phyloP scores from a whole-genome alignment of 2,113 vertebrate genomes.

The Cavia porcellus region DNA sequence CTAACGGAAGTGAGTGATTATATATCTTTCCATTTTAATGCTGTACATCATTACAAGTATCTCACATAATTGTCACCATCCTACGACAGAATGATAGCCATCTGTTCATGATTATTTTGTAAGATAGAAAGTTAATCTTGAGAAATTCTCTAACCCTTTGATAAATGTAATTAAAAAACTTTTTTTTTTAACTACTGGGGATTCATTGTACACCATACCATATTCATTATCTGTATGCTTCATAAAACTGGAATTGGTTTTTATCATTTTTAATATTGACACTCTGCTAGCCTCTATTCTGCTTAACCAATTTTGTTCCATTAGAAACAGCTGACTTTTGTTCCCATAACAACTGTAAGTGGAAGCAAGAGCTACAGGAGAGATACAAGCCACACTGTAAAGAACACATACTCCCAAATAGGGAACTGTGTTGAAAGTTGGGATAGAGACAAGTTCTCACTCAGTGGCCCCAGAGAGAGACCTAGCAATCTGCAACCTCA shows the following conservation, averaged over 20 bases:
- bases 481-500: not conserved
- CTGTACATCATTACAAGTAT: not conserved
- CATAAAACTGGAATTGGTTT: slow-evolving; percentile 22
- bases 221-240: not conserved
- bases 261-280: slow-evolving; percentile 60
- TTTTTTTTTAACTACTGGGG: slow-evolving; percentile 7
- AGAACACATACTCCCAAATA: not conserved
- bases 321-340: not conserved
- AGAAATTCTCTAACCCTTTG: slow-evolving; percentile 7
- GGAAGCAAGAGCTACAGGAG: not conserved
- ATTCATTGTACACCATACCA: not conserved
- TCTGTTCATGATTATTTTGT: slow-evolving; percentile 29
- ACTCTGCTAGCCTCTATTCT: not conserved
- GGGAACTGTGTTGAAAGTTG: not conserved
- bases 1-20: not conserved
- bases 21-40: slow-evolving; percentile 35
- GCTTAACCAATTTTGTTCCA: not conserved
- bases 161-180: slow-evolving; percentile 60
- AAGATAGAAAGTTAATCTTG: not conserved
- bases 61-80: not conserved
- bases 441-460: not conserved
- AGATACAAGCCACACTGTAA: not conserved
- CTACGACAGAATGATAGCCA: slow-evolving; percentile 42
- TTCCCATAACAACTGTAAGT: not conserved
- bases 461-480: not conserved